A percentile compares a stretch with the other conserved stretches of the same genome.
Evolutionary conservation across 1,140 invertebrate species (phyloP).

Genomic region (Bactericera cockerelli): DNA sequence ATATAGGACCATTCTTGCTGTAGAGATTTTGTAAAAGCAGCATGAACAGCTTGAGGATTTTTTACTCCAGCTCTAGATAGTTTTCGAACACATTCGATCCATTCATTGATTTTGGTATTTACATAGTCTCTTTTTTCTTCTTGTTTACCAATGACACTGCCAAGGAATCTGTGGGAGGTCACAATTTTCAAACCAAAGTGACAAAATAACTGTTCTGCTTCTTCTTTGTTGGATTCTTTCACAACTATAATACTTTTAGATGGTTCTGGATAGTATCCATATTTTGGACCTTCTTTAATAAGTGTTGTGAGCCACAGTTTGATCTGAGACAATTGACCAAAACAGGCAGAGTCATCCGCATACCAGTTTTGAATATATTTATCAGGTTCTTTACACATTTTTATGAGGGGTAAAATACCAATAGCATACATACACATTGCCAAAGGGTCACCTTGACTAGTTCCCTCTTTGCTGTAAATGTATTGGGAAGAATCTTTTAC

Average conservation of each 20-base stretch:
- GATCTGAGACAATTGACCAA: too few species aligned
- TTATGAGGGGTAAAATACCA: constrained; percentile 26
- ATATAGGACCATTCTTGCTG: not conserved
- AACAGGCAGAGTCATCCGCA: too few species aligned
- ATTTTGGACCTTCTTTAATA: not conserved
- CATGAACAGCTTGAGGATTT: constrained; percentile 3
- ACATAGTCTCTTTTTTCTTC: not conserved
- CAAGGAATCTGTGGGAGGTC: not conserved
- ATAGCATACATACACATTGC: not conserved
- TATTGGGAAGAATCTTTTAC: not conserved
- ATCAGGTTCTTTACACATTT: constrained; percentile 36
- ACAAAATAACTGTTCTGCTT: not conserved
- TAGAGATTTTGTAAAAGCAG: not conserved
- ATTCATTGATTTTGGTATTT: not conserved
- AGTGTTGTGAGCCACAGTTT: too few species aligned
- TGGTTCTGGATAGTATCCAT: not conserved
- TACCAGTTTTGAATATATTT: constrained; percentile 41
- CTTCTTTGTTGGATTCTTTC: not conserved
- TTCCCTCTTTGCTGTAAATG: not conserved
- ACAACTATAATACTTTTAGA: not conserved
- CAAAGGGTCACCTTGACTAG: not conserved
- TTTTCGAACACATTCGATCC: not conserved
- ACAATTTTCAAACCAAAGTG: not conserved
- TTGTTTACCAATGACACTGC: not conserved
- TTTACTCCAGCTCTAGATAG: not conserved